phyloP scores from a whole-genome alignment of 2,888 invertebrate species.

The Panorpa germanica region DNA sequence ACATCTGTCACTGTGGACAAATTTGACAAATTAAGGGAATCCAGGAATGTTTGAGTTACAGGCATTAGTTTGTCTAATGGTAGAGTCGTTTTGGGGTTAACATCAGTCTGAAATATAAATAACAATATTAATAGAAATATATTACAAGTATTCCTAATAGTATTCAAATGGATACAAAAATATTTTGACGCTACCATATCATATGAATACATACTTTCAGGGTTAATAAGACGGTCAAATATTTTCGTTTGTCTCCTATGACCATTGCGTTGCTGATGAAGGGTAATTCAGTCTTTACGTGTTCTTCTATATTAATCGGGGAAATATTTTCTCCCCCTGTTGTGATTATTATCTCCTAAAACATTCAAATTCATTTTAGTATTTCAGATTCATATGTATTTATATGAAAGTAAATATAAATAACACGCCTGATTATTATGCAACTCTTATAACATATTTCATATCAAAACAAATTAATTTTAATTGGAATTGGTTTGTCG shows the following conservation, averaged over 20 bases:
- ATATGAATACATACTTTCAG: conserved; percentile 73
- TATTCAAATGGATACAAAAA: no score
- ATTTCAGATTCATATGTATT: no score
- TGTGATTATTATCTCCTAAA: conserved; percentile 81
- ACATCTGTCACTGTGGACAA: conserved; percentile 56
- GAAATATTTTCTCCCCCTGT: conserved; percentile 89
- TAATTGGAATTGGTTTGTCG: no score
- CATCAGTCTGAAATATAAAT: conserved; percentile 38
- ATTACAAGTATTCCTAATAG: no score
- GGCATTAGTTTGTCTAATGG: conserved; percentile 48
- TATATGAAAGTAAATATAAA: no score
- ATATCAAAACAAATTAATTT: no score
- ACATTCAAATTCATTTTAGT: no score
- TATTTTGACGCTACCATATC: no score
- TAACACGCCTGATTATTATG: no score
- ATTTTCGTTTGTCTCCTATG: conserved; percentile 75
- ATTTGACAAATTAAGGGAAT: conserved; percentile 42
- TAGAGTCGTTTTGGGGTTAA: conserved; percentile 48
- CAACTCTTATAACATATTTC: no score
- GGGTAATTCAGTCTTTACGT: conserved; percentile 53
- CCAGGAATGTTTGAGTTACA: conserved; percentile 50
- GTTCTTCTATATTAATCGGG: conserved; percentile 73
- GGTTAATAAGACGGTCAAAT: conserved; percentile 64
- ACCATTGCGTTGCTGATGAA: conserved; percentile 67
- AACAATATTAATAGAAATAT: no score